A percentile compares a stretch with the other conserved stretches of the same genome.
Evolutionary conservation across 2,888 invertebrate genomes (phyloP).

Genomic region (Agrilus mali): DNA sequence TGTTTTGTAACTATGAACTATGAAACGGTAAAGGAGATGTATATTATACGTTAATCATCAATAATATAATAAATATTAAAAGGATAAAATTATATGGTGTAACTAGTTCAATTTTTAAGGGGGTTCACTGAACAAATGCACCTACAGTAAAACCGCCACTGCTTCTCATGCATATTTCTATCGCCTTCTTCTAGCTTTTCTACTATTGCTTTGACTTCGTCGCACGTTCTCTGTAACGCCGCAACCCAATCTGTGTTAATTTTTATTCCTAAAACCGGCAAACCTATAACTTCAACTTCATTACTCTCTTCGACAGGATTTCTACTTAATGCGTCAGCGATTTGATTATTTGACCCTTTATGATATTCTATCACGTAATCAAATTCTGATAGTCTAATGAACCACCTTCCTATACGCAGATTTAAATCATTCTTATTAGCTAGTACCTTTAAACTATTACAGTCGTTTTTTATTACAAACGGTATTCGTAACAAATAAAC

Average conservation of each 20-base stretch:
- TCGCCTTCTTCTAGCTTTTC: too few species aligned
- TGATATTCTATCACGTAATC: constrained; percentile 10
- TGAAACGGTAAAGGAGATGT: too few species aligned
- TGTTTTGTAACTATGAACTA: too few species aligned
- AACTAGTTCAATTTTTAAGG: too few species aligned
- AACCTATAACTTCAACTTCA: constrained; percentile 6
- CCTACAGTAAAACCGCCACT: too few species aligned
- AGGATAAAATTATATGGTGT: too few species aligned
- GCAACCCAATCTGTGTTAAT: constrained; percentile 12
- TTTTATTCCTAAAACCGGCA: constrained; percentile 9
- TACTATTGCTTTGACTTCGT: too few species aligned
- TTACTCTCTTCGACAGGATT: constrained; percentile 8
- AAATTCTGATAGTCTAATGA: constrained; percentile 10
- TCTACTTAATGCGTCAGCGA: constrained; percentile 10
- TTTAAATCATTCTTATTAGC: not conserved
- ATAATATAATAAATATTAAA: too few species aligned
- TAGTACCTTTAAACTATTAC: constrained; percentile 2
- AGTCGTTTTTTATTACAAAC: not conserved
- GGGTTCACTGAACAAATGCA: too few species aligned
- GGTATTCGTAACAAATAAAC: too few species aligned
- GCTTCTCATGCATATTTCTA: too few species aligned
- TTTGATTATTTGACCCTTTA: constrained; percentile 6
- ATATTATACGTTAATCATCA: too few species aligned
- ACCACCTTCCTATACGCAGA: constrained; percentile 5
- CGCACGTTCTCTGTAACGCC: not conserved